Conservation (phyloP, 2,797 vertebrate genomes). For the Cyprinella venusta region DNA sequence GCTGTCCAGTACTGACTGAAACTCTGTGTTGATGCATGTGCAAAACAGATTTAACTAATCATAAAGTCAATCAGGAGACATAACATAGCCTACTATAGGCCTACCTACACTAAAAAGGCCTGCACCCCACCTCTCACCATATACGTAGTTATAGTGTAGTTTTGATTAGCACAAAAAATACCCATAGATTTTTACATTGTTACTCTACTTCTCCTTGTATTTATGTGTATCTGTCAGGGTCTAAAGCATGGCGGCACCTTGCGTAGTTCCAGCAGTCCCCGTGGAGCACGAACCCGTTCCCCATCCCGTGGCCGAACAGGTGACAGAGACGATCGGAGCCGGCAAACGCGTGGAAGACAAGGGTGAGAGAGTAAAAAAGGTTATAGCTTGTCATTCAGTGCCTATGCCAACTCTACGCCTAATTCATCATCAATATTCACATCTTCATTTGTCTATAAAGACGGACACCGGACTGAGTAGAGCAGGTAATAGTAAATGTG, state of each 20-base stretch:
- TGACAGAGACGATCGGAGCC: constrained; percentile 85
- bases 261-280: constrained; percentile 90
- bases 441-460: not conserved
- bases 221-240: constrained; percentile 70
- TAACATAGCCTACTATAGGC: too few relatives aligned
- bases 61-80: too few relatives aligned
- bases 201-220: not conserved
- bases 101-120: too few relatives aligned
- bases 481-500: not conserved
- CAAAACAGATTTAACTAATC: too few relatives aligned
- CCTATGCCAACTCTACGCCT: not conserved
- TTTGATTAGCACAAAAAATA: not conserved
- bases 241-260: constrained; percentile 87
- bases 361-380: constrained; percentile 74
- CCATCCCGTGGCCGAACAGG: constrained; percentile 87
- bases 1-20: too few relatives aligned
- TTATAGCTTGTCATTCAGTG: not conserved
- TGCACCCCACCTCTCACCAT: too few relatives aligned
- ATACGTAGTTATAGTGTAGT: too few relatives aligned
- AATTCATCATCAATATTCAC: constrained; percentile 17
- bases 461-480: not conserved
- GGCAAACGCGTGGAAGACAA: constrained; percentile 84
- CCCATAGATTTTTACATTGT: not conserved
- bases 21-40: too few relatives aligned
- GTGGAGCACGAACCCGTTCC: constrained; percentile 88